Base-by-base conservation (phyloP, 92 coral and sea anemone species). In the Isaurus tuberculatus region DNA sequence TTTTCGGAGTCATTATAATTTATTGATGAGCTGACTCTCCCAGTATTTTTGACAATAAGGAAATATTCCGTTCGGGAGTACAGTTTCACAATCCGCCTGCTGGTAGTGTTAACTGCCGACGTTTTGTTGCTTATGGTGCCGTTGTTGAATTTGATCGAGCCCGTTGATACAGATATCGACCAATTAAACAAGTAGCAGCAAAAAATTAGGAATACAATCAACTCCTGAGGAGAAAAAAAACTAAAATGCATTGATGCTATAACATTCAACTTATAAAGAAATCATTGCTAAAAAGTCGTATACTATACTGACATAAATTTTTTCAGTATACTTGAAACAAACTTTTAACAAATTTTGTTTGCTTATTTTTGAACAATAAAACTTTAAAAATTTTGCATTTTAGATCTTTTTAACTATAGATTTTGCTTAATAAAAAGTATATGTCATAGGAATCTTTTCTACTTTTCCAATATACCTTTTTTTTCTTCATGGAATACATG, bases 51-150 rank as follows among this genome's bases (percentile, higher is more conserved):
- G 9, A 74, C 80, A 53, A 74, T n/a, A 19, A 74, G 80, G 65
- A 26, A 74, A 53, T 74, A 74, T 36, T 66, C 80, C 3, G 80
- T 74, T 57, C 80, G 46, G 10, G 44, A 29, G 16, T 51, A 30
- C 10, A 74, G 80, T 30, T 53, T 29, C 14, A 74, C 80, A 20
- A 19, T 8, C 20, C 80, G 80, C 58, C 29, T 74, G 67, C 17
- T 20, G 31, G 80, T 16, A 4, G 80, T 16, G 25, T 26, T 8
- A 28, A 30, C 49, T 8, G 36, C 20, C n/a, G 49, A 17, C n/a
- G 30, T 30, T 9, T 31, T 53, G 1, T 27, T 27, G 15, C 66
- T 57, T n/a, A 1, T 29, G n/a, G 29, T 53, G 9, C 80, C 32
- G 46, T 22, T 51, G 40, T 11, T 34, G 23, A 28, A 51, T 27